phyloP scores from a whole-genome alignment of 64 coral and sea anemone species.

The Acropora yongei region DNA sequence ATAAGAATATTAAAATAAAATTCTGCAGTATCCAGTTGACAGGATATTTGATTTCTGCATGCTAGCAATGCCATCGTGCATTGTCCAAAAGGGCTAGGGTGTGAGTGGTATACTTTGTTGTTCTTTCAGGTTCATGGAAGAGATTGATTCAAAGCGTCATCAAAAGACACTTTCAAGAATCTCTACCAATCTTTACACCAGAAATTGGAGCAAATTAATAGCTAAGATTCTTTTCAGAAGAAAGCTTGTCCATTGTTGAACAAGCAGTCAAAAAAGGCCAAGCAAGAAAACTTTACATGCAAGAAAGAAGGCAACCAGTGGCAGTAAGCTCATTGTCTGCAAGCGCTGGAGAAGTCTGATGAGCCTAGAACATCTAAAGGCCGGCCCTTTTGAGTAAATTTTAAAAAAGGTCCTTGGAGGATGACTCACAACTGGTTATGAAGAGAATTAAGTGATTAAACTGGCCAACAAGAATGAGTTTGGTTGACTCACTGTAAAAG shows the following conservation, averaged over 20 bases:
- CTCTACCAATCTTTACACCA: neutral
- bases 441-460: constrained; percentile 26
- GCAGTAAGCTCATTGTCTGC: constrained; percentile 1
- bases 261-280: constrained; percentile 16
- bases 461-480: constrained; percentile 5
- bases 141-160: neutral
- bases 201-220: neutral
- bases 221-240: constrained; percentile 1
- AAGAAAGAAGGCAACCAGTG: constrained; percentile 37
- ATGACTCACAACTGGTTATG: constrained; percentile 24
- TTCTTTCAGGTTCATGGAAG: neutral
- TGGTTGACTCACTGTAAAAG: constrained; percentile 34
- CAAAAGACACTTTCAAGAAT: neutral
- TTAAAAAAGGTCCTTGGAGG: constrained; percentile 22
- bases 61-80: too few species aligned
- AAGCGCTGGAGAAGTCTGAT: constrained; percentile 46
- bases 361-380: constrained; percentile 3
- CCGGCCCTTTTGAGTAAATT: neutral
- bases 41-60: too few species aligned
- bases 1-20: too few species aligned
- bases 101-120: too few species aligned
- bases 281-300: constrained; percentile 8
- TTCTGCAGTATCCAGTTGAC: too few species aligned
- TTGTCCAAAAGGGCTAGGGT: too few species aligned
- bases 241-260: neutral